Evolutionary conservation across 2,113 vertebrate species (phyloP), one percentile per base, ranked within the genome.

Genomic region (Emydocephalus ijimae): DNA sequence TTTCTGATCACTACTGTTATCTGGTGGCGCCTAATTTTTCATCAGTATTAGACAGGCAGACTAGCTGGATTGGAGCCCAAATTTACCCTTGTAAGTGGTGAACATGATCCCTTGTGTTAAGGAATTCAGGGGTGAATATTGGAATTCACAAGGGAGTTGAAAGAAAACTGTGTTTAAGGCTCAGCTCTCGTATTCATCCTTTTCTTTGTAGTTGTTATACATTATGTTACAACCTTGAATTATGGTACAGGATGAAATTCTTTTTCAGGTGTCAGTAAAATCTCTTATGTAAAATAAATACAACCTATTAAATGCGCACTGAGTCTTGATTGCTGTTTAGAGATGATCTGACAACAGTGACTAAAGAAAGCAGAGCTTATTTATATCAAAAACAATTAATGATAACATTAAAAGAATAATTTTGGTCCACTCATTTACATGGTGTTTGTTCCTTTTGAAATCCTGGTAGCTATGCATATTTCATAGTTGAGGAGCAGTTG

Each of bases 61-160:
- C 97, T 97, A 96, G 97, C 98, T 99, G 98, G 98, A 99, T 95
- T 91, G 90, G 93, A 97, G 98, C 98, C 98, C 98, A 97, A 98
- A 96, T 96, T 96, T 97, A 96, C 97, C 97, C 97, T 98, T 94
- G 95, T 97, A 98, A 97, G 97, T 97, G 96, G 97, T 97, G 97
- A 98, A 99, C 95, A 96, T 97, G 98, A 99, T 99, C 98, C 98
- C 95, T 92, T 94, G 92, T 97, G 97, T 97, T 96, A 95, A 94
- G 97, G 97, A 98, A 98, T 98, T 97, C 95, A 98, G 97, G 96
- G 54, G 97, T 93, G 96, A 96, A 97, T 98, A 94, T 92, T 93
- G 90, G 74, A n/a, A 96, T 98, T 98, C 98, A 98, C 98, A 97
- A 97, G 98, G 97, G 98, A 97, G 91, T 95, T 95, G 96, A 96